Evolutionary conservation across 2,888 invertebrate genomes (phyloP), one percentile per base, ranked within the genome.

Genomic region (Minunthozetes semirufus): DNA sequence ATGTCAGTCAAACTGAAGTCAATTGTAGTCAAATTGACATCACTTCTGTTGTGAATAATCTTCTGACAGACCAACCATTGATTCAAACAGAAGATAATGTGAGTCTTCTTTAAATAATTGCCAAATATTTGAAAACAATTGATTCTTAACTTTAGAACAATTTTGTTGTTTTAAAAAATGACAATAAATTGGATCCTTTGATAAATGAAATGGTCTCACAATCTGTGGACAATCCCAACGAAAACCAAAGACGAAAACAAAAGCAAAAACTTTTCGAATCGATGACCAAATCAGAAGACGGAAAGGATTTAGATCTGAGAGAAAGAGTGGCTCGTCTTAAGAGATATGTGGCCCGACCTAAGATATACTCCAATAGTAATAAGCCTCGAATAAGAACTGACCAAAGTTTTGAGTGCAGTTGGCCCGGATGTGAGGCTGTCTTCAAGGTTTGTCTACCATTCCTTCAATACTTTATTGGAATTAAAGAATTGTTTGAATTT

Each of bases 291-390:
- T 42, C 66, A 22, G 42, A 66, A 19, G 66, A 38, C 22, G 42
- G 22, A 5, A 66, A 42, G 9, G 66, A 66, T 42, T 66, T 42
- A 29, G 66, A 66, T 19, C 66, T 66, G 5, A 15, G 22, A 9
- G 66, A 66, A 42, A 38, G 66, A 13, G 33, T 66, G 38, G 66
- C 66, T 19, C 66, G 66, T 38, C 33, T 66, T n/a, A 38, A 22
- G 22, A 27, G 66, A 66, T 66, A 66, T 42, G 66, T 66, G 19
- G 38, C 66, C 13, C n/a, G 66, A 66, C 66, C 66, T n/a, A 66
- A 66, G 66, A 66, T 66, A 13, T 66, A 38, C 22, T 66, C 66
- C 22, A 8, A 42, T n/a, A 38, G 19, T 2, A 66, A 66, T 42
- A 38, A 19, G 22, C 29, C 66, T 4, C 38, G 42, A 15, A 22